A percentile compares a stretch with the other conserved stretches of the same genome.
Conservation (phyloP, 2,888 invertebrate species). For the Aspidapion aeneum region DNA sequence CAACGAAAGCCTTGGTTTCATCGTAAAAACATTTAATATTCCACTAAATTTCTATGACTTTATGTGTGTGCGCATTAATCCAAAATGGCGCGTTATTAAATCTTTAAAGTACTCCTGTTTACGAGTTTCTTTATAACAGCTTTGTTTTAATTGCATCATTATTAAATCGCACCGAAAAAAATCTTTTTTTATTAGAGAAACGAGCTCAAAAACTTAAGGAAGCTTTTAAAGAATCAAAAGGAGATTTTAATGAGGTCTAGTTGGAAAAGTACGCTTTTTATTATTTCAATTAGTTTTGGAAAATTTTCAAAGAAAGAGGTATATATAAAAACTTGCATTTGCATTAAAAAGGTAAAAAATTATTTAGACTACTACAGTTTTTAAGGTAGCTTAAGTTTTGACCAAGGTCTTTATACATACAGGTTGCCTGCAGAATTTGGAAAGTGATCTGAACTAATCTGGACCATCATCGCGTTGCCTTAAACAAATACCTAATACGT, state of each 20-base stretch:
- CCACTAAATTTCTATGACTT: background rate
- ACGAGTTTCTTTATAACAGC: constrained; percentile 31
- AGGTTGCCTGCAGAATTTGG: no score
- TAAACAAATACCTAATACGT: no score
- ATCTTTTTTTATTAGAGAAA: background rate
- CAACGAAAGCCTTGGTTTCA: background rate
- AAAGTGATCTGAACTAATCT: no score
- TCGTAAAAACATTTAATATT: background rate
- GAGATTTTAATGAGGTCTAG: background rate
- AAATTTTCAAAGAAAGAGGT: no score
- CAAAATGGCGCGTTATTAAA: constrained; percentile 34
- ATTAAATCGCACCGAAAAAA: constrained; percentile 29
- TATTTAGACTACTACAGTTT: no score
- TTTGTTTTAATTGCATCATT: constrained; percentile 34
- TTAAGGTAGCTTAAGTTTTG: no score
- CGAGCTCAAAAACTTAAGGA: background rate
- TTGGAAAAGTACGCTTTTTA: background rate
- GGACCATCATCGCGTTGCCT: no score
- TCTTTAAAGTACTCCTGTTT: constrained; percentile 31
- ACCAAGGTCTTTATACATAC: no score
- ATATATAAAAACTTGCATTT: no score
- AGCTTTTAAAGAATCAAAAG: background rate
- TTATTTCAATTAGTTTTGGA: no score
- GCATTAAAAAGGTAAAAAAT: no score
- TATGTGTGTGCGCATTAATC: constrained; percentile 7